phyloP scores from a whole-genome alignment of 2,888 invertebrate genomes.

The Eulithis testata region DNA sequence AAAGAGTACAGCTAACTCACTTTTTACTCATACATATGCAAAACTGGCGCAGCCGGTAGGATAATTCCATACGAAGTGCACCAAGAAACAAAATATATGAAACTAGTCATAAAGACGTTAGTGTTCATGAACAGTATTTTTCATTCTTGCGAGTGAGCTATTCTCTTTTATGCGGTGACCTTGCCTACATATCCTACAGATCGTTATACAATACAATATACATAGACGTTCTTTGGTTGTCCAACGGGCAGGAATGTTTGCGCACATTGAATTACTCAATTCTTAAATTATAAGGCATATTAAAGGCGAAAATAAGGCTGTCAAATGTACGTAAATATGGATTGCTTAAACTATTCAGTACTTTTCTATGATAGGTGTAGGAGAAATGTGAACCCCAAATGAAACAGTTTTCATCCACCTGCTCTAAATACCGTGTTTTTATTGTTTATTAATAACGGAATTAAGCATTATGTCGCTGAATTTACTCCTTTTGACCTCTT shows the following conservation, averaged over 20 bases:
- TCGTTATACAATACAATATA: constrained; percentile 53
- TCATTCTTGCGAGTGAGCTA: constrained; percentile 1
- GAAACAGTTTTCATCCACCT: background rate
- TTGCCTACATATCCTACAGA: constrained; percentile 53
- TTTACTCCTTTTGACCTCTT: too few relatives aligned
- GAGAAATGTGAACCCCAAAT: constrained; percentile 10
- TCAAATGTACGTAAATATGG: constrained; percentile 19
- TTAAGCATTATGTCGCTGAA: background rate
- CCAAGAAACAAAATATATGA: background rate
- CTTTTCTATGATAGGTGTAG: constrained; percentile 15
- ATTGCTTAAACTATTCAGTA: constrained; percentile 33
- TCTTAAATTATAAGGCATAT: constrained; percentile 31
- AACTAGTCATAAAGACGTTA: background rate
- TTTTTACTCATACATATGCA: background rate
- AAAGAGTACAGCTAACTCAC: constrained; percentile 15
- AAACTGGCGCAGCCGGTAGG: constrained; percentile 19
- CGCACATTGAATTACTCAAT: constrained; percentile 42
- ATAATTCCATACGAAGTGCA: background rate
- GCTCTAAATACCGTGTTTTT: background rate
- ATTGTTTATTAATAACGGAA: background rate
- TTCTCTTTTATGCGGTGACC: constrained; percentile 26
- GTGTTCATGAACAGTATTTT: background rate
- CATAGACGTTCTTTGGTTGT: constrained; percentile 64
- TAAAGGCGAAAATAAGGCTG: constrained; percentile 28
- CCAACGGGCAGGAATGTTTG: constrained; percentile 56